These are phyloP conservation scores for Halcyon malimbica DNA, from an alignment of 2,113 vertebrate species.

Conservation along the genomic window DNA sequence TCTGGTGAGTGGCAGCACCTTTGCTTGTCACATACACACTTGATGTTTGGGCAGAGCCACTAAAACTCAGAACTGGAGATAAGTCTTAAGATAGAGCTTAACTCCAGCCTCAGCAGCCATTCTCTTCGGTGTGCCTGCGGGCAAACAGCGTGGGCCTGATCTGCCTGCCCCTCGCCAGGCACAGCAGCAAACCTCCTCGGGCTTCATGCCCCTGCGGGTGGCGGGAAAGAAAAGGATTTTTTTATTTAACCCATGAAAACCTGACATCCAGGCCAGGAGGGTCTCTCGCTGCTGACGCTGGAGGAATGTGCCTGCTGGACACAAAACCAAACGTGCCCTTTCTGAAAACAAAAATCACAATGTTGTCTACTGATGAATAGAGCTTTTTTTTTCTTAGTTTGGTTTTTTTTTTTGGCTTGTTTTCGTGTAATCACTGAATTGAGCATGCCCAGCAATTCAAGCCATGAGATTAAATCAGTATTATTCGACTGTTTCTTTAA, in stretches of 20 bases:
- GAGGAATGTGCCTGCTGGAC: background rate
- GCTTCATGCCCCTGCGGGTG: background rate
- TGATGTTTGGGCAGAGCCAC: background rate
- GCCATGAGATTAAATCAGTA: background rate
- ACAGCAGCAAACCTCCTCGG: background rate
- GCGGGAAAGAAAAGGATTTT: background rate
- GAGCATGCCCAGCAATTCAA: constrained; percentile 12
- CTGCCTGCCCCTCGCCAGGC: background rate
- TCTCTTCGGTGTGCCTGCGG: background rate
- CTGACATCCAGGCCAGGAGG: background rate
- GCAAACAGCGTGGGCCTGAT: background rate
- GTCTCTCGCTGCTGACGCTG: background rate
- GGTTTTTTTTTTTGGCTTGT: background rate
- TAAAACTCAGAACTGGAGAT: background rate
- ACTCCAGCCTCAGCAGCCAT: background rate
- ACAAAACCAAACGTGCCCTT: background rate
- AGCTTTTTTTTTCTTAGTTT: background rate
- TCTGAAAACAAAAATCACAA: background rate
- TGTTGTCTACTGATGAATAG: background rate
- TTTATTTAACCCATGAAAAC: background rate
- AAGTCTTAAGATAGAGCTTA: background rate
- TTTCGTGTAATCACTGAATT: background rate
- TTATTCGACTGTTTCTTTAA: background rate
- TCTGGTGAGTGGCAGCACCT: constrained; percentile 55
- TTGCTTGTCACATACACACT: background rate